Conservation (phyloP, 2,888 invertebrate genomes). For the Sinelater perroti region DNA sequence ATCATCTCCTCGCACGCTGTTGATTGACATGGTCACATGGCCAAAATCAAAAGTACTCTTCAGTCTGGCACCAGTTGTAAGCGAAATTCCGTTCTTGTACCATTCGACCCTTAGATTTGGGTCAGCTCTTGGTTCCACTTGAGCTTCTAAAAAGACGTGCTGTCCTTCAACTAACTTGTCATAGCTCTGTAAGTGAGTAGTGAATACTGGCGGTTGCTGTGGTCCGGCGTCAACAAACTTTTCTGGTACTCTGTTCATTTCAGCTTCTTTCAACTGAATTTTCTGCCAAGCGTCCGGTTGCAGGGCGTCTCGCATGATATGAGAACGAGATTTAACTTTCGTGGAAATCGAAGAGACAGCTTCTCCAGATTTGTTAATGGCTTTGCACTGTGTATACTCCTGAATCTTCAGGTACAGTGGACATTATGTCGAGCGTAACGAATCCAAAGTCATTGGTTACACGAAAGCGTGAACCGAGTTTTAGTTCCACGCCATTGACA, state of each 20-base stretch:
- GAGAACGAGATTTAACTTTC: conserved; percentile 85
- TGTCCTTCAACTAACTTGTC: conserved; percentile 88
- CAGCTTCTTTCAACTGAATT: conserved; percentile 89
- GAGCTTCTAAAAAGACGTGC: conserved; percentile 86
- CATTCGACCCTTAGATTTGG: conserved; percentile 88
- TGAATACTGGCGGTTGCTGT: conserved; percentile 95
- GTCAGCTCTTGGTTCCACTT: conserved; percentile 90
- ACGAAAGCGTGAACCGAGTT: conserved; percentile 91
- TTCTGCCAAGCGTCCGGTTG: conserved; percentile 93
- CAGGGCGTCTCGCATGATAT: conserved; percentile 83
- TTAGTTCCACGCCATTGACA: conserved; percentile 91
- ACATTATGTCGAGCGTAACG: conserved; percentile 89
- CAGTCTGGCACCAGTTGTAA: conserved; percentile 88
- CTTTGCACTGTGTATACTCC: conserved; percentile 95
- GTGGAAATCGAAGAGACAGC: conserved; percentile 91
- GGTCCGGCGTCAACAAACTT: conserved; percentile 86
- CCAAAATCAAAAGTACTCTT: conserved; percentile 97
- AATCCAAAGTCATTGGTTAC: conserved; percentile 94
- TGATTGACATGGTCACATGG: conserved; percentile 89
- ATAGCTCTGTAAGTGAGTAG: conserved; percentile 86
- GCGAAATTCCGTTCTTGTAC: conserved; percentile 89
- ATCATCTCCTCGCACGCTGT: conserved; percentile 87
- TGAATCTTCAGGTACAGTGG: conserved; percentile 87
- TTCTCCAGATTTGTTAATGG: conserved; percentile 92
- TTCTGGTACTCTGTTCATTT: conserved; percentile 88